Base-by-base conservation (phyloP, 2,113 vertebrate genomes). In the Felis chaus region DNA sequence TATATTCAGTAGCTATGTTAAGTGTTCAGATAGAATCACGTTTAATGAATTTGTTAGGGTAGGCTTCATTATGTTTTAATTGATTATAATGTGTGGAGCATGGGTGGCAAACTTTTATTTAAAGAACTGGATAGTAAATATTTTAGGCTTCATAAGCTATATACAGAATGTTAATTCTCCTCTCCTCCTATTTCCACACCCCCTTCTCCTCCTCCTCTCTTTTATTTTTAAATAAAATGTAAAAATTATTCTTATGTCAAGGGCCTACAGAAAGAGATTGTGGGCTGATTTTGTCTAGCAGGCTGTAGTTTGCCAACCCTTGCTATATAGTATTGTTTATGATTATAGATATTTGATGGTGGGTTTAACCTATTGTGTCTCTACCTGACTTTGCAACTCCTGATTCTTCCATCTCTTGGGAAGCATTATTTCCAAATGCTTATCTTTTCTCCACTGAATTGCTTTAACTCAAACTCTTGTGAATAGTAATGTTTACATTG, bases 11-110 rank as follows among this genome's bases (percentile, higher is more conserved):
- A 91, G 41, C 16, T 65, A 50, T 18, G 31, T 91, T 91, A 81
- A 66, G 33, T 84, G 16, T 93, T 91, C 18, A 90, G 33, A 71
- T 93, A 96, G 69, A 94, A 88, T 81, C 57, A 36, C 41, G 3
- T 93, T 93, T 96, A 93, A 68, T 96, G 48, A 91, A 91, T 81
- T 76, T 85, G 15, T 93, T 89, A 91, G 45, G 48, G 41, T 91
- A 80, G 39, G 1, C 33, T 89, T 92, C 18, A 55, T 89, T 91
- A 65, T 92, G 36, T 84, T 96, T 94, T 97, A 97, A 65, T 91
- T 91, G 53, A 88, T 87, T 95, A 73, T 8, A 90, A 1, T 57
- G 3, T 87, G 9, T 78, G 79, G 27, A 84, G 13, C 71, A 89
- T 88, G 23, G 4, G 6, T 92, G 16, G 27, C 41, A 92, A 81